These are phyloP conservation scores for Diachasmimorpha longicaudata DNA, from an alignment of 1,140 invertebrate species.

Conservation along the genomic window DNA sequence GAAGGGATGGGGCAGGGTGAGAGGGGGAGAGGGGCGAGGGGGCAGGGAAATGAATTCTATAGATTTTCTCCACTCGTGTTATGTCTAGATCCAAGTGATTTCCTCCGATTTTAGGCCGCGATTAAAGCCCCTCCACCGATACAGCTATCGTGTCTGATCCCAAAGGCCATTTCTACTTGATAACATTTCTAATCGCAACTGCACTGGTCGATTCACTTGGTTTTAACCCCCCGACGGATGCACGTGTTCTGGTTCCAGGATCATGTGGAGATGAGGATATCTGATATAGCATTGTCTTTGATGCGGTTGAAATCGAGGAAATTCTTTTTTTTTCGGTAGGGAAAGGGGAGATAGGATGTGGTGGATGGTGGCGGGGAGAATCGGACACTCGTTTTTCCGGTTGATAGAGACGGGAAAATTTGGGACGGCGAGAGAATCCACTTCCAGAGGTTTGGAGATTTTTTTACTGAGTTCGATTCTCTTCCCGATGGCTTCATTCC, in stretches of 20 bases:
- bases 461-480: too few relatives aligned
- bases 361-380: background rate
- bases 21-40: background rate
- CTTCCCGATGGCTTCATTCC: too few relatives aligned
- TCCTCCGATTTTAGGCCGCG: background rate
- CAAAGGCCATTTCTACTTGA: background rate
- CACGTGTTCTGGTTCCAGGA: background rate
- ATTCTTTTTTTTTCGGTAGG: background rate
- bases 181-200: slow-evolving; percentile 2
- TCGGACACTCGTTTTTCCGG: background rate
- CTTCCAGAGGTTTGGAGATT: too few relatives aligned
- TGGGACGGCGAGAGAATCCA: too few relatives aligned
- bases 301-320: background rate
- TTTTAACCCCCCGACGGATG: background rate
- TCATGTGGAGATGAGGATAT: slow-evolving; percentile 4
- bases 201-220: background rate
- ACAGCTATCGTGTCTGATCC: background rate
- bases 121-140: background rate
- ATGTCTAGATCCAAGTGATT: slow-evolving; percentile 9
- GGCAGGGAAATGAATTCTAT: background rate
- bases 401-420: background rate
- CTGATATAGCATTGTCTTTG: background rate
- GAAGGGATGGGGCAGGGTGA: too few relatives aligned
- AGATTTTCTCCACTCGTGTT: slow-evolving; percentile 1
- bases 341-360: background rate